Evolutionary conservation across 2,113 vertebrate genomes (phyloP), one percentile per base, ranked within the genome.

Genomic region (Ceyx cyanopectus): DNA sequence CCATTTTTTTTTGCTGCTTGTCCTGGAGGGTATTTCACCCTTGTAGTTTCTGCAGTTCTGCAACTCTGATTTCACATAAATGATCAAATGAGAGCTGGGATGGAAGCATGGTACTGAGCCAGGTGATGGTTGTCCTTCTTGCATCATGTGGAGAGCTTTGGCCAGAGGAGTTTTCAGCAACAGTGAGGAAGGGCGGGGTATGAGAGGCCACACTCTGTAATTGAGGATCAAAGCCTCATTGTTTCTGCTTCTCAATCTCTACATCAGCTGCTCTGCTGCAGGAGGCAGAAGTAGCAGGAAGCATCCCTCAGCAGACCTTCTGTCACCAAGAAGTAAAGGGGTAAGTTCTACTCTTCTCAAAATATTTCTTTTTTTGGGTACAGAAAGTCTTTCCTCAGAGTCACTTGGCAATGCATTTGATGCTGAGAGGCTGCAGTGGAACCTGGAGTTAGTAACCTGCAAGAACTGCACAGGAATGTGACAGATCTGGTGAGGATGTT

Each of bases 191-290:
- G 95, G 96, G 92, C 24, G 72, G 92, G 72, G 92, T 60, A 16
- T 0, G 23, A 37, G 18, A 92, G 89, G 75, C 27, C 87, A 93
- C 12, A 6, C 93, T 89, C 81, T 95, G 51, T 93, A 75, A 95
- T 92, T 93, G 79, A 63, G 85, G 60, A 91, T 85, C 94, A 94
- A 91, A 96, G 85, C 56, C 56, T 87, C 20, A 62, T 32, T 27
- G 37, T 10, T 60, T n/a, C 63, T 85, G 40, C 79, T 63, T 62
- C 81, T 70, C 21, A 7, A 24, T 34, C 60, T 13, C 1, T 58
- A 53, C 6, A 0, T 29, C 6, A 90, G 86, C 78, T 77, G 74
- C n/a, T 93, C 50, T 41, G 73, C 41, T 45, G 86, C 63, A 1
- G 3, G 19, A 63, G 66, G 54, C 82, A 51, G 66, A 23, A 37